Base-by-base conservation (phyloP, 2,797 vertebrate species). In the Lacerta agilis region DNA sequence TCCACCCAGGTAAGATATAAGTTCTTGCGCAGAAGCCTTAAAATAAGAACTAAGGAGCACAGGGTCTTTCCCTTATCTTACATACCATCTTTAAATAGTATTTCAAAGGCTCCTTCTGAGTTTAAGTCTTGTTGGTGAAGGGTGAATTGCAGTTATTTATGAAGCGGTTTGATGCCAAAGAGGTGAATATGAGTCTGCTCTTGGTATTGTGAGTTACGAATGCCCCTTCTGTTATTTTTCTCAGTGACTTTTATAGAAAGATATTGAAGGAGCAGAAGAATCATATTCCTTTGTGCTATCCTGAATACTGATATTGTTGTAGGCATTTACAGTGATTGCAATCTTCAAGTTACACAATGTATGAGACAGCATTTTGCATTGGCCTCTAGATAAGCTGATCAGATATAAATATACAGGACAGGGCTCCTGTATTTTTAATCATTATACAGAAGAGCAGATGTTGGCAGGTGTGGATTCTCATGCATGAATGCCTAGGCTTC, bases 181-280 rank as follows among this genome's bases (percentile, higher is more conserved):
- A 88, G n/a, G 86, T 93, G 82, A 90, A 71, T 78, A 87, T 82
- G 92, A 90, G 73, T 69, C 82, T 80, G 69, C 9, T 33, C 36
- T 92, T 88, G 91, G 25, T 89, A 81, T 82, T 87, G 86, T 85
- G 55, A 90, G 69, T 5, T 85, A 23, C 13, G 67, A 23, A 4
- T 3, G 0, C 82, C 58, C 83, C 91, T 94, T 72, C 33, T 49
- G 27, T 23, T 66, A 33, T 73, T 71, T 71, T 80, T 55, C 36
- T 80, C 75, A 29, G 25, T 41, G 23, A 18, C 58, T 83, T 55
- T 78, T 83, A 77, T 18, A 82, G 27, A 86, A 86, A 75, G 43
- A 61, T 90, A 79, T 11, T 3, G 82, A 73, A 90, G 43, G 91
- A 80, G 64, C 36, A 86, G 76, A 90, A 90, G 25, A 92, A 49